These are phyloP conservation scores for Turritopsis dohrnii DNA, from an alignment of 30 jellyfish, hydroid and myxozoan species.

Conservation along the genomic window DNA sequence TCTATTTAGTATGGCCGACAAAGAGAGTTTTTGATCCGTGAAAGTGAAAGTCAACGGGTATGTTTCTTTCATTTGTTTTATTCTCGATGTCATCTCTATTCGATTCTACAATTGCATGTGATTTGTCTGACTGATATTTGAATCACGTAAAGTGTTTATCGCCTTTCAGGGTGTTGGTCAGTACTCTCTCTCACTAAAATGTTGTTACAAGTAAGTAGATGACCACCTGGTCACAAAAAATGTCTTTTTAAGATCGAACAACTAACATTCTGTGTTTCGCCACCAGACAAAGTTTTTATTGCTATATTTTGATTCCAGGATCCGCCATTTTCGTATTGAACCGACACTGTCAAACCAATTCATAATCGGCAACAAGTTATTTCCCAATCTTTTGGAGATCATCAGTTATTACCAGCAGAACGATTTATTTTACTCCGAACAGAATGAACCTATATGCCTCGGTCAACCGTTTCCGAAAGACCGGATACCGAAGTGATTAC, in stretches of 20 bases:
- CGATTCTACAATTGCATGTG: not conserved
- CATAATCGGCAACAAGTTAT: conserved; percentile 65
- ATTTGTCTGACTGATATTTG: not conserved
- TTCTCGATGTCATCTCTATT: not conserved
- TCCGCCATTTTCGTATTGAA: not conserved
- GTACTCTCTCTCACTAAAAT: not conserved
- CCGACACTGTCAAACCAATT: conserved; percentile 40
- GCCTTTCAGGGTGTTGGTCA: not conserved
- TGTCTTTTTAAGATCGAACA: too few species aligned
- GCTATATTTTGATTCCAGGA: not conserved
- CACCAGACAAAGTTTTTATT: too few species aligned
- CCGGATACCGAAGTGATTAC: not conserved
- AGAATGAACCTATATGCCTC: conserved; percentile 6
- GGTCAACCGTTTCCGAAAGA: not conserved
- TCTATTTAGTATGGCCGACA: not conserved
- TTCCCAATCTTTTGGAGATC: conserved; percentile 76
- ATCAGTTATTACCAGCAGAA: conserved; percentile 73
- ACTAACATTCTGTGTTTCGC: too few species aligned
- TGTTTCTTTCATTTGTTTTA: too few species aligned
- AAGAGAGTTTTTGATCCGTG: not conserved
- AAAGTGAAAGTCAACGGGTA: not conserved
- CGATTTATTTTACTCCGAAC: conserved; percentile 90
- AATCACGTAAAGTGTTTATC: not conserved
- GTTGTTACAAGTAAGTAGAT: not conserved
- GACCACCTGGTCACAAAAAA: too few species aligned